Conservation (phyloP, 1,140 invertebrate species). For the Panagrolaimus sp. region DNA sequence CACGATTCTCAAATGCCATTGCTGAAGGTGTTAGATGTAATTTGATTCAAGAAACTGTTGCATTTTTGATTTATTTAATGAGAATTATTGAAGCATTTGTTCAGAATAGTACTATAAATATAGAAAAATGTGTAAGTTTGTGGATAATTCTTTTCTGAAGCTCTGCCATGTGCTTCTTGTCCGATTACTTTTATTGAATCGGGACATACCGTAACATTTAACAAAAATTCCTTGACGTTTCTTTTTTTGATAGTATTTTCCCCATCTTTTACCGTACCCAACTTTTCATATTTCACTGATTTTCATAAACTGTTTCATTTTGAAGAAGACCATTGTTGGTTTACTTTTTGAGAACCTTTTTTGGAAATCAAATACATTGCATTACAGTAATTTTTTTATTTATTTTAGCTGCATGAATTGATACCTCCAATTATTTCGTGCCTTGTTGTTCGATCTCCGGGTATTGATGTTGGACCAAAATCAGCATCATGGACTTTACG, state of each 20-base stretch:
- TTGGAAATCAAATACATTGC: too few relatives aligned
- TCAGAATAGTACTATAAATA: slow-evolving; percentile 87
- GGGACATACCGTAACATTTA: too few relatives aligned
- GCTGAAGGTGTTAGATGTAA: slow-evolving; percentile 81
- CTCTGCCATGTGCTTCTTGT: too few relatives aligned
- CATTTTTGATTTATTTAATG: slow-evolving; percentile 95
- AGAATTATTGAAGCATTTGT: slow-evolving; percentile 87
- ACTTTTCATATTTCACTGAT: too few relatives aligned
- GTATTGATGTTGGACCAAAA: slow-evolving; percentile 78
- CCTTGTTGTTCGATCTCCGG: slow-evolving; percentile 90
- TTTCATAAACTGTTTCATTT: too few relatives aligned
- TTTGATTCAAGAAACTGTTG: slow-evolving; percentile 95
- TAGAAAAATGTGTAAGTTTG: slow-evolving; percentile 91
- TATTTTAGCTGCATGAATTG: slow-evolving; percentile 80
- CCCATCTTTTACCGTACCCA: too few relatives aligned
- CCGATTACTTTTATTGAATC: slow-evolving; percentile 16
- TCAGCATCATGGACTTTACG: slow-evolving; percentile 98
- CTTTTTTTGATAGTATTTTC: too few relatives aligned
- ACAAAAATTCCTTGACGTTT: too few relatives aligned
- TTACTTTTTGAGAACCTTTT: too few relatives aligned
- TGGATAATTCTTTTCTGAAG: too few relatives aligned
- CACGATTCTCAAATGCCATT: slow-evolving; percentile 94
- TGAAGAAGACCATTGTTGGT: too few relatives aligned
- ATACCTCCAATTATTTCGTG: slow-evolving; percentile 93
- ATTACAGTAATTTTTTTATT: too few relatives aligned